These are phyloP conservation scores for Psylliodes chrysocephalus DNA, from an alignment of 2,888 invertebrate species.

Conservation along the genomic window DNA sequence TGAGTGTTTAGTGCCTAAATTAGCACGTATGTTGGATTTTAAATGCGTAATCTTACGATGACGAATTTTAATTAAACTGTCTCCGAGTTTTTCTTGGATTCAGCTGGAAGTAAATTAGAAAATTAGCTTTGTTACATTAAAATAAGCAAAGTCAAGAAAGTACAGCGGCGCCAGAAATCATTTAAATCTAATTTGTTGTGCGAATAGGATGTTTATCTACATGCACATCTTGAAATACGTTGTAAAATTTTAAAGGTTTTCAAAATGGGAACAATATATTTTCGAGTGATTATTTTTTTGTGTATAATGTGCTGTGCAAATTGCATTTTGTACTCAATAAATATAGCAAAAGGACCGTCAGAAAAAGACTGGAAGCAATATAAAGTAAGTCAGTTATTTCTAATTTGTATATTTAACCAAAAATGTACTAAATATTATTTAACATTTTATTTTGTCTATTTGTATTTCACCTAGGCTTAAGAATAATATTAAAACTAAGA, in stretches of 20 bases:
- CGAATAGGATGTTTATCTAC: neutral
- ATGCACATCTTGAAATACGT: too few species aligned
- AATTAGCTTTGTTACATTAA: neutral
- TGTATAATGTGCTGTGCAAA: neutral
- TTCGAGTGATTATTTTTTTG: neutral
- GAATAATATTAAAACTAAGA: too few species aligned
- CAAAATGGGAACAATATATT: neutral
- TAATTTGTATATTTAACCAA: neutral
- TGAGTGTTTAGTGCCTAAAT: too few species aligned
- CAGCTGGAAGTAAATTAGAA: conserved; percentile 3
- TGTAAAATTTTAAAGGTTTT: neutral
- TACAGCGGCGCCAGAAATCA: neutral
- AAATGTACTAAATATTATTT: too few species aligned
- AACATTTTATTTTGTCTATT: too few species aligned
- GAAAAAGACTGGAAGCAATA: conserved; percentile 13
- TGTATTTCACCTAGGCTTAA: too few species aligned
- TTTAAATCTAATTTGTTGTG: neutral
- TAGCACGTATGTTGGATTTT: neutral
- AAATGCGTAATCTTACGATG: neutral
- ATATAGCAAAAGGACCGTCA: neutral
- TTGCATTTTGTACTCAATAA: conserved; percentile 6
- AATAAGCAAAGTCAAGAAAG: neutral
- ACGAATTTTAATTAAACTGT: neutral
- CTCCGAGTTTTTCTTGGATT: neutral
- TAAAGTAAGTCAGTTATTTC: conserved; percentile 4